phyloP scores from a whole-genome alignment of 1,140 invertebrate genomes.

The Drosophila sechellia region DNA sequence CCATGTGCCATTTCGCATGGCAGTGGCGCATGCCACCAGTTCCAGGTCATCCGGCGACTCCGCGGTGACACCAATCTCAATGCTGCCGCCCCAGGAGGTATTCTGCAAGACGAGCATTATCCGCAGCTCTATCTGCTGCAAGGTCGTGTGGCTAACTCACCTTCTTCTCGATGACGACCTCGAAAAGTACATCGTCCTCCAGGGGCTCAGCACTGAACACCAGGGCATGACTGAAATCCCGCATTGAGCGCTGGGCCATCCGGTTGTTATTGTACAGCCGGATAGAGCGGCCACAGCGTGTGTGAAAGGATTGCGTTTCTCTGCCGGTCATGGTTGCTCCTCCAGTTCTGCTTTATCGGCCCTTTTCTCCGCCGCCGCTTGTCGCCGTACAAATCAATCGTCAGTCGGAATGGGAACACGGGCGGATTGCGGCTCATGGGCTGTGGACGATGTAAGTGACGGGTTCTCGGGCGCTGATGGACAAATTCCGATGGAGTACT shows the following conservation, averaged over 20 bases:
- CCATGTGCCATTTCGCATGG: slow-evolving; percentile 94
- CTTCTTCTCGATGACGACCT: slow-evolving; percentile 95
- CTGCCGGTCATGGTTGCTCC: slow-evolving; percentile 38
- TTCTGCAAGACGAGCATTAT: slow-evolving; percentile 85
- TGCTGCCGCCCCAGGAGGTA: slow-evolving; percentile 94
- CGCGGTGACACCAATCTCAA: slow-evolving; percentile 96
- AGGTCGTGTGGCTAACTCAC: slow-evolving; percentile 84
- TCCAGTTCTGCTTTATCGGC: slow-evolving; percentile 1
- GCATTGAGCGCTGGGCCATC: slow-evolving; percentile 91
- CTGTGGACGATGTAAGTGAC: slow-evolving; percentile 1
- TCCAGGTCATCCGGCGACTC: slow-evolving; percentile 92
- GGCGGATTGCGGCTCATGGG: background rate
- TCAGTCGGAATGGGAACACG: slow-evolving; percentile 1
- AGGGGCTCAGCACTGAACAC: slow-evolving; percentile 94
- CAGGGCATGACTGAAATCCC: slow-evolving; percentile 93
- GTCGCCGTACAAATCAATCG: slow-evolving; percentile 42
- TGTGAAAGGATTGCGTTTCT: slow-evolving; percentile 88
- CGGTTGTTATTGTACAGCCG: slow-evolving; percentile 91
- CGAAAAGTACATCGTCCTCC: slow-evolving; percentile 93
- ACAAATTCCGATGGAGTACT: slow-evolving; percentile 4
- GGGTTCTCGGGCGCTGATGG: background rate
- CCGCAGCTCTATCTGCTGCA: no score
- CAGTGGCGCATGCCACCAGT: slow-evolving; percentile 93
- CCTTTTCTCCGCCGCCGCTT: slow-evolving; percentile 1
- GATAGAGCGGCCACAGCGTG: slow-evolving; percentile 91